phyloP scores from a whole-genome alignment of 2,888 invertebrate species.

The Macaria liturata region DNA sequence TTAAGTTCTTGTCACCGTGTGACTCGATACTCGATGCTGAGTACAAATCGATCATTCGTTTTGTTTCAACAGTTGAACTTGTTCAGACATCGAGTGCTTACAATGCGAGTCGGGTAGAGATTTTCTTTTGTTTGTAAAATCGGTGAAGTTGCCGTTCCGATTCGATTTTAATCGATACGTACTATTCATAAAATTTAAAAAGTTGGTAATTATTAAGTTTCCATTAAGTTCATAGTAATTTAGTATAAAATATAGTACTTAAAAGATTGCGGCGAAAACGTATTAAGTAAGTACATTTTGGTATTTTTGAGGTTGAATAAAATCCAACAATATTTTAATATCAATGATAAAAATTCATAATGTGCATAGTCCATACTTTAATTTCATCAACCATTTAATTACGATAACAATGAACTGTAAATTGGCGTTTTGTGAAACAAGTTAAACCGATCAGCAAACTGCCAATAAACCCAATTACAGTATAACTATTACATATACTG shows the following conservation, averaged over 20 bases:
- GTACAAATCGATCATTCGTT: constrained; percentile 11
- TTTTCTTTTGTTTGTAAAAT: constrained; percentile 10
- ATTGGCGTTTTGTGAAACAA: constrained; percentile 37
- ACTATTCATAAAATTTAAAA: too few relatives aligned
- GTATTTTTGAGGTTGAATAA: too few relatives aligned
- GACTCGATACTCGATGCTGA: constrained; percentile 5
- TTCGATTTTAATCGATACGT: background rate
- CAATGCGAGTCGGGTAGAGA: constrained; percentile 5
- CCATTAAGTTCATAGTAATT: too few relatives aligned
- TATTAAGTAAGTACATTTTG: too few relatives aligned
- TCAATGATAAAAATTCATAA: too few relatives aligned
- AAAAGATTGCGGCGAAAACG: too few relatives aligned
- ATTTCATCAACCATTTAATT: too few relatives aligned
- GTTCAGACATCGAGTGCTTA: constrained; percentile 8
- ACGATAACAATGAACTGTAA: constrained; percentile 33
- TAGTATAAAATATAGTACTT: too few relatives aligned
- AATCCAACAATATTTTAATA: too few relatives aligned
- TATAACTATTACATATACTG: background rate
- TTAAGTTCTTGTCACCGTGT: constrained; percentile 11
- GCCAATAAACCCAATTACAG: constrained; percentile 41
- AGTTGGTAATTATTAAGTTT: constrained; percentile 10
- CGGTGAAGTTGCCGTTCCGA: constrained; percentile 4
- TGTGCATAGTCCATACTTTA: too few relatives aligned
- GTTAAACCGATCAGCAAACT: constrained; percentile 69
- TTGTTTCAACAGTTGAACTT: constrained; percentile 7